phyloP scores from a whole-genome alignment of 35 echinoderm and acorn worm genomes.

The Anneissia japonica region DNA sequence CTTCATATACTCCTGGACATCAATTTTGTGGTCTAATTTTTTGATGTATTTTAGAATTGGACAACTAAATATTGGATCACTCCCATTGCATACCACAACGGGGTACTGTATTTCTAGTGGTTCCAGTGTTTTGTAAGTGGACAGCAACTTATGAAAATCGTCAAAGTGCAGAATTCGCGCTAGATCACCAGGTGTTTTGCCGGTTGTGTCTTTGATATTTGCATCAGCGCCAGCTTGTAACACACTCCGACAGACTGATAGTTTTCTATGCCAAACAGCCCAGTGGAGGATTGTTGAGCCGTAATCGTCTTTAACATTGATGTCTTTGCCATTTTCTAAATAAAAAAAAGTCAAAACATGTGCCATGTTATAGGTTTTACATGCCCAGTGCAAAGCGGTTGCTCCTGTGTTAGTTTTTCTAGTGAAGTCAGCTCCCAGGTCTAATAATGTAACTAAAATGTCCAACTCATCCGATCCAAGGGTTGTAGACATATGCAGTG shows the following conservation, averaged over 20 bases:
- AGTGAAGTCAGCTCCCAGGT: not conserved
- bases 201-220: not conserved
- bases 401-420: not conserved
- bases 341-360: not conserved
- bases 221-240: not conserved
- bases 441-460: not conserved
- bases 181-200: not conserved
- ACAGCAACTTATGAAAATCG: not conserved
- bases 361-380: not conserved
- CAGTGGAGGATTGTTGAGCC: not conserved
- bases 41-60: not conserved
- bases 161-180: not conserved
- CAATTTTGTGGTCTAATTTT: not conserved
- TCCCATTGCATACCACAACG: not conserved
- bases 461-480: not conserved
- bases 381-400: not conserved
- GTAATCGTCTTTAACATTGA: not conserved
- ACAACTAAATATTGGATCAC: not conserved
- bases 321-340: not conserved
- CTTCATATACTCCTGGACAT: not conserved
- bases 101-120: not conserved
- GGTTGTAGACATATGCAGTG: not conserved
- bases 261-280: not conserved
- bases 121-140: not conserved
- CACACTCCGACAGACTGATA: not conserved